These are phyloP conservation scores for Podarcis lilfordi DNA, from an alignment of 2,797 vertebrate species.

Conservation along the genomic window DNA sequence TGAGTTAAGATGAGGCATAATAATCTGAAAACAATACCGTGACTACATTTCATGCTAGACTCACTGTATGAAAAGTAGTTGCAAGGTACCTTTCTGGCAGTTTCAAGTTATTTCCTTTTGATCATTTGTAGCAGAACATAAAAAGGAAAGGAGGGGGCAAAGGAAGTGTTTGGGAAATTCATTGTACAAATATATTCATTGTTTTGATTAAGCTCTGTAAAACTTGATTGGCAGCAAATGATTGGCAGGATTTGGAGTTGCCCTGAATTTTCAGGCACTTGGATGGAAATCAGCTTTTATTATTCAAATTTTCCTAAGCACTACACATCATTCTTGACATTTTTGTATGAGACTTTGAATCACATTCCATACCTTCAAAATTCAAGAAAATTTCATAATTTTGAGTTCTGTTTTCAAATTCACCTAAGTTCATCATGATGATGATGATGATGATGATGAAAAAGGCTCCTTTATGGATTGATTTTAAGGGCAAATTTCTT, in stretches of 20 bases:
- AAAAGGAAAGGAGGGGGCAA: neutral
- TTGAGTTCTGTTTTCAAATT: neutral
- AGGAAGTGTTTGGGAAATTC: neutral
- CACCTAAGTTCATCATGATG: neutral
- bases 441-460: too few species aligned
- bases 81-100: neutral
- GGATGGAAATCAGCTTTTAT: neutral
- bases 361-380: neutral
- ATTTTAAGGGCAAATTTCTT: too few species aligned
- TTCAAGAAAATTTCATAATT: neutral
- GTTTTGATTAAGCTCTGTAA: neutral
- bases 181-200: neutral
- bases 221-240: neutral
- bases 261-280: neutral
- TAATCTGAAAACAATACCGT: too few species aligned
- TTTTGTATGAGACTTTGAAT: neutral
- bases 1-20: too few species aligned
- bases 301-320: too few species aligned
- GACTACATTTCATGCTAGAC: too few species aligned
- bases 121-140: neutral
- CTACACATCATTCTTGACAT: neutral
- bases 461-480: neutral
- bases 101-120: neutral
- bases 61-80: too few species aligned
- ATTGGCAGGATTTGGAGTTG: neutral